Base-by-base conservation (phyloP, 2,888 invertebrate genomes). In the Papilio protenor region DNA sequence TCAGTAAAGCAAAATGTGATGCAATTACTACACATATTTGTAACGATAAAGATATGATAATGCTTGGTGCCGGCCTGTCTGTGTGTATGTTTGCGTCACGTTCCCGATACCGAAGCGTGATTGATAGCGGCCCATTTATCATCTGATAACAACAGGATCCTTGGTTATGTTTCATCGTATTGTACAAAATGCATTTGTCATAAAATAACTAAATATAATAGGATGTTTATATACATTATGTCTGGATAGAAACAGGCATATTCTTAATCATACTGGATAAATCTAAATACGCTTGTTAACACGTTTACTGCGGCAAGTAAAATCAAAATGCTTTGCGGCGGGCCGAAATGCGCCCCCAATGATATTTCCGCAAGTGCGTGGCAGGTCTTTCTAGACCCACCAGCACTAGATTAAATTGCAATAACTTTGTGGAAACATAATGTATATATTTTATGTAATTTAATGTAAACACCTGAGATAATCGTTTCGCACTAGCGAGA, bases 11-110 rank as follows among this genome's bases (percentile, higher is more conserved):
- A 23, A 61, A 57, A 76, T 21, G 49, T 76, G 47, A 45, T 76
- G 71, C 61, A 76, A 76, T 71, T 71, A 71, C 47, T 55, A 69
- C 57, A 70, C 27, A 70, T 70, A 70, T 70, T 70, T 45, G 69
- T 45, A 27, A 23, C 66, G 77, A 71, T 77, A 77, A 75, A 80
- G 72, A 74, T 55, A 72, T 57, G 77, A 80, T 76, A 79, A 79
- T 61, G 18, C 14, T 21, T 71, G 83, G 84, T 83, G 85, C 85
- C 86, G 79, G 69, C 45, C 55, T 71, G 86, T 87, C 86, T 87
- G 79, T 82, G 79, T 82, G 82, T 82, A 77, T 78, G 81, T 71
- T 83, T 69, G 77, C 73, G 69, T 73, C 77, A 72, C 81, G 80
- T 73, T 72, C 70, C 45, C 57, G 69, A 75, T 75, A 77, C 40